Conservation (phyloP, 2,797 vertebrate species). For the Lithobates sylvaticus region DNA sequence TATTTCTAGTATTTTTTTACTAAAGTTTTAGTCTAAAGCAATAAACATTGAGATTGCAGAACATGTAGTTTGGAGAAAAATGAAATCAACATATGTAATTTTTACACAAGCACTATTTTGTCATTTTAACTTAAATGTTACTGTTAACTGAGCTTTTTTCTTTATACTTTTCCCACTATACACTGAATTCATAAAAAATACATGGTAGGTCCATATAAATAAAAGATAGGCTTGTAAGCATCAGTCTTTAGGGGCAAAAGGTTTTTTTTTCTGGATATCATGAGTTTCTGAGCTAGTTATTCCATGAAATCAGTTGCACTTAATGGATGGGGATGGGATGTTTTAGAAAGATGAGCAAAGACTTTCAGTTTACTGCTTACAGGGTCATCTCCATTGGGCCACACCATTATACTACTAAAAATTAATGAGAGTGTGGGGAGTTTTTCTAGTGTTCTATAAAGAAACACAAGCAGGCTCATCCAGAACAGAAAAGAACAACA, state of each 20-base stretch:
- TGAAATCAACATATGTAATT: not conserved
- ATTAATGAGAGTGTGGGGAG: not conserved
- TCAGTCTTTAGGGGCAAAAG: not conserved
- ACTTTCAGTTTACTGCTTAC: not conserved
- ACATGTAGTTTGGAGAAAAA: not conserved
- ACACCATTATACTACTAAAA: not conserved
- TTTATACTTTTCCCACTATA: not conserved
- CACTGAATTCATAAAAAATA: slow-evolving; percentile 7
- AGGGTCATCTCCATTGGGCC: not conserved
- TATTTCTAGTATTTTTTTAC: not conserved
- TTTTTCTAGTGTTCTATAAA: not conserved
- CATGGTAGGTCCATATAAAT: not conserved
- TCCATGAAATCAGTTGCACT: not conserved
- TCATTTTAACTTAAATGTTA: too few relatives aligned
- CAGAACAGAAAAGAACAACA: not conserved
- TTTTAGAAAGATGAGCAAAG: not conserved
- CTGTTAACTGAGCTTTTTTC: too few relatives aligned
- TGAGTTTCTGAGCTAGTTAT: not conserved
- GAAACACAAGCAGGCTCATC: not conserved
- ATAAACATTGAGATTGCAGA: not conserved
- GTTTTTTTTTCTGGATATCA: slow-evolving; percentile 7
- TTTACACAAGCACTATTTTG: too few relatives aligned
- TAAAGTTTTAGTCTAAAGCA: not conserved
- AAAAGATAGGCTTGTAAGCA: slow-evolving; percentile 1
- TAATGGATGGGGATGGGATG: not conserved